A percentile compares a stretch with the other conserved stretches of the same genome.
Evolutionary conservation across 2,797 vertebrate genomes (phyloP).

Genomic region (Sarcophilus harrisii): DNA sequence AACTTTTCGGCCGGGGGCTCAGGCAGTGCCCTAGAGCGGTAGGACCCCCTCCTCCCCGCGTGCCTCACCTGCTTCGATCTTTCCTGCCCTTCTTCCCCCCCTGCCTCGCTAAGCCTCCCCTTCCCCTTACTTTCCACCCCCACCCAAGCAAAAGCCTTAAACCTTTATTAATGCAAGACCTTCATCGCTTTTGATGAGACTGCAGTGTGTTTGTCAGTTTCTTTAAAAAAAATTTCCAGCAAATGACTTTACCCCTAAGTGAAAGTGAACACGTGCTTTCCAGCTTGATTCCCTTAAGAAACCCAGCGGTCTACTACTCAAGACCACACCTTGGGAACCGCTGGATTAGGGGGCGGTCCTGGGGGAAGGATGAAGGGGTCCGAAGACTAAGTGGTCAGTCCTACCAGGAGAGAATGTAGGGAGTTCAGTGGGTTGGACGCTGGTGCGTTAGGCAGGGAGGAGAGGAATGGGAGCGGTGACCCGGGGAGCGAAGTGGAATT

Average conservation of each 20-base stretch:
- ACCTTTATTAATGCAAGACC: neutral
- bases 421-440: neutral
- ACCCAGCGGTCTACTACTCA: neutral
- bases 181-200: neutral
- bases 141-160: neutral
- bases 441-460: neutral
- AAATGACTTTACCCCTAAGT: neutral
- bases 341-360: neutral
- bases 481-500: neutral
- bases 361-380: neutral
- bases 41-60: neutral
- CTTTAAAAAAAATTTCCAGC: neutral
- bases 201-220: neutral
- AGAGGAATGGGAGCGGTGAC: neutral
- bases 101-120: neutral
- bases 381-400: neutral
- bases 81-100: neutral
- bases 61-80: neutral
- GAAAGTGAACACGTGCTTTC: neutral
- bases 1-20: neutral
- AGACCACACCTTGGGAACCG: neutral
- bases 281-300: neutral
- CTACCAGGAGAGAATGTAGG: neutral
- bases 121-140: neutral
- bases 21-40: neutral